Conservation (phyloP, 2,113 vertebrate genomes). For the human (Homo sapiens) region DNA sequence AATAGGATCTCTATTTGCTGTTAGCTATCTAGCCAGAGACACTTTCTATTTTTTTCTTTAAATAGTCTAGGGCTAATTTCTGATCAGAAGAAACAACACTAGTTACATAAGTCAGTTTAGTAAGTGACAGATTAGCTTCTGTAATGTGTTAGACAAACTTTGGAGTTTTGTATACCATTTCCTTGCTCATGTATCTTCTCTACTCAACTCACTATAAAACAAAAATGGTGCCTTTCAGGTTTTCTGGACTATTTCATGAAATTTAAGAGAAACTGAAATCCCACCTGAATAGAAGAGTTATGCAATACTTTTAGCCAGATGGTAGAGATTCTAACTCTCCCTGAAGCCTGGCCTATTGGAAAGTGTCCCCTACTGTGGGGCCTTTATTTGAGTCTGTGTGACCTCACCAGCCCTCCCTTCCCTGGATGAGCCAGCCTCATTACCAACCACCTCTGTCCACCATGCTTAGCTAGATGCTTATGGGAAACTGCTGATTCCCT, state of each 20-base stretch:
- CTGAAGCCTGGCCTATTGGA: background rate
- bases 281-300: background rate
- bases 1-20: background rate
- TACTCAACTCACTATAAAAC: background rate
- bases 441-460: background rate
- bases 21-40: background rate
- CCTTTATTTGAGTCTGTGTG: background rate
- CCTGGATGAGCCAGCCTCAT: background rate
- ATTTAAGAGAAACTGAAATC: background rate
- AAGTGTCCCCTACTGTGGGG: background rate
- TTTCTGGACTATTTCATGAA: background rate
- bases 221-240: background rate
- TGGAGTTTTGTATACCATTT: background rate
- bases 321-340: background rate
- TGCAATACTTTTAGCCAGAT: background rate
- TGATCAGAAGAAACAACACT: background rate
- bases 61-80: background rate
- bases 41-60: background rate
- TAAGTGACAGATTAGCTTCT: background rate
- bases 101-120: background rate
- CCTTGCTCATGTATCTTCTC: background rate
- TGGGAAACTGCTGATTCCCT: rapidly evolving
- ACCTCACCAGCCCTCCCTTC: background rate
- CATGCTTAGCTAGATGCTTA: background rate
- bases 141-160: background rate